These are phyloP conservation scores for Aepyceros melampus DNA, from an alignment of 2,113 vertebrate genomes.

Conservation along the genomic window DNA sequence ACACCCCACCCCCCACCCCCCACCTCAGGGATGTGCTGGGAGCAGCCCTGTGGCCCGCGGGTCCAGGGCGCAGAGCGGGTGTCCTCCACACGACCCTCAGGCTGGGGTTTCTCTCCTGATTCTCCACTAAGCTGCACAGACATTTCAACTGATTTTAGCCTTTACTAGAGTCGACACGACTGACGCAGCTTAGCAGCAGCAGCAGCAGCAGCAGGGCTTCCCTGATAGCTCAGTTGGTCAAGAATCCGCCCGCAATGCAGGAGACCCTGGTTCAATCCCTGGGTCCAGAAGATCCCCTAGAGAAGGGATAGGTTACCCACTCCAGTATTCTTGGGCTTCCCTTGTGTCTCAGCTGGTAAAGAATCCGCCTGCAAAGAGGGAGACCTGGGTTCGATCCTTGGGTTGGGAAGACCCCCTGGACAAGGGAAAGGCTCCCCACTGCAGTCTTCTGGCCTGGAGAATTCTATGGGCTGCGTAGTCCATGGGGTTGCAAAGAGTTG, in stretches of 20 bases:
- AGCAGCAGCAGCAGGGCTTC: too few species aligned
- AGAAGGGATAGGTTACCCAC: not conserved
- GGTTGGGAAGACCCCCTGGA: not conserved
- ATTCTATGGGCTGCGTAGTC: not conserved
- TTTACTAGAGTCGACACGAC: not conserved
- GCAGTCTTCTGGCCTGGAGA: not conserved
- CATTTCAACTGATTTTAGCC: not conserved
- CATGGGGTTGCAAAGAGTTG: not conserved
- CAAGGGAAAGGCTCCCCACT: not conserved
- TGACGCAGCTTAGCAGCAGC: too few species aligned
- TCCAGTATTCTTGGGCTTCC: not conserved
- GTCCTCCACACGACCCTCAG: fast-evolving
- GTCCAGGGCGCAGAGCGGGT: fast-evolving
- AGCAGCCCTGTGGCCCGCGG: fast-evolving
- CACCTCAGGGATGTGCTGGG: fast-evolving
- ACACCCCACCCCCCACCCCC: not conserved
- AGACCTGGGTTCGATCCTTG: not conserved
- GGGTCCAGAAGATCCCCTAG: not conserved
- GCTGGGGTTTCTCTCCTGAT: not conserved
- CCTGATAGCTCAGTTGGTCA: not conserved
- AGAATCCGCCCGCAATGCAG: fast-evolving
- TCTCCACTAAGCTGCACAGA: not conserved
- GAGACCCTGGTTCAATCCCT: not conserved
- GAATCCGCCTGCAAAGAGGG: not conserved
- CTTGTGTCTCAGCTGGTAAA: not conserved